Evolutionary conservation across 1,140 invertebrate genomes (phyloP), one percentile per base, ranked within the genome.

Genomic region (Lethocerus indicus): DNA sequence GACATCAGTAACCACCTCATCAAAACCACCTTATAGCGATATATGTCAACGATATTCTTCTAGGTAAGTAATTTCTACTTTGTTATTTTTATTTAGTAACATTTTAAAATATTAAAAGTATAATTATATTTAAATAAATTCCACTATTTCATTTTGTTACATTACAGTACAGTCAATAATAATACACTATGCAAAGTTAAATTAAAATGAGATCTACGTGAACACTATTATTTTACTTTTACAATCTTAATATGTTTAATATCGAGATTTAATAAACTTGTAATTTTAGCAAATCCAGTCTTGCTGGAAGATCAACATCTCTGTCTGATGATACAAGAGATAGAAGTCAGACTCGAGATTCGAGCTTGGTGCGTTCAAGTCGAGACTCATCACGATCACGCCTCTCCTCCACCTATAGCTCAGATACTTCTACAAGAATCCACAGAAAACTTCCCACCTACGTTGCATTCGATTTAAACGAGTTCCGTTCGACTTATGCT

Each of bases 261-360:
- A 9, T 32, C n/a, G 29, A 32, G 29, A 9, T 9, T 32, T 9
- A 9, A 9, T 32, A 32, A 9, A 9, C n/a, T 9, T 9, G 42
- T 21, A 25, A 5, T n/a, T 47, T 5, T 28, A 23, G 7, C 35
- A 50, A 41, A 41, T 13, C 13, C 25, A 41, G 49, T 7, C 29
- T 50, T 20, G 40, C 29, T 7, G 24, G 39, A 16, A 40, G 49
- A 26, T 50, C 49, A 26, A 50, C 39, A 39, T 50, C 49, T 13
- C 40, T 50, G 23, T 43, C 49, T 28, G 49, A 50, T 13, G 49
- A 50, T 42, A 28, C 35, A 20, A 28, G 49, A 29, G 49, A 50
- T 21, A 36, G 49, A 20, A 50, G 49, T 25, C 49, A 50, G 35
- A 50, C 49, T 5, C n/a, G 49, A 21, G 49, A 50, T 29, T 21